phyloP scores from a whole-genome alignment of 2,113 vertebrate genomes.

The Danio rerio region GRCz12tu NC_133198.1:8763501-8764000 shows the following conservation, averaged over 20 bases:
- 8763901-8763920: no score
- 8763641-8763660: slow-evolving; percentile 17
- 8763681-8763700: slow-evolving; percentile 3
- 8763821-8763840: no score
- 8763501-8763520: slow-evolving; percentile 78
- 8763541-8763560: slow-evolving; percentile 72
- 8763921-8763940: no score
- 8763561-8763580: slow-evolving; percentile 68
- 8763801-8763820: no score
- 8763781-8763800: no score
- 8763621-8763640: slow-evolving; percentile 26
- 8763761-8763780: not conserved
- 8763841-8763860: no score
- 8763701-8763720: not conserved
- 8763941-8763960: no score
- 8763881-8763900: no score
- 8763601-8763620: slow-evolving; percentile 61
- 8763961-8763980: no score
- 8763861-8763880: no score
- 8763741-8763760: not conserved
- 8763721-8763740: not conserved
- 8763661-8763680: not conserved
- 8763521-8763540: slow-evolving; percentile 77
- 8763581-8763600: slow-evolving; percentile 79
- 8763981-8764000: no score